Conservation (phyloP, 2,113 vertebrate genomes). For the Nesogale talazaci region DNA sequence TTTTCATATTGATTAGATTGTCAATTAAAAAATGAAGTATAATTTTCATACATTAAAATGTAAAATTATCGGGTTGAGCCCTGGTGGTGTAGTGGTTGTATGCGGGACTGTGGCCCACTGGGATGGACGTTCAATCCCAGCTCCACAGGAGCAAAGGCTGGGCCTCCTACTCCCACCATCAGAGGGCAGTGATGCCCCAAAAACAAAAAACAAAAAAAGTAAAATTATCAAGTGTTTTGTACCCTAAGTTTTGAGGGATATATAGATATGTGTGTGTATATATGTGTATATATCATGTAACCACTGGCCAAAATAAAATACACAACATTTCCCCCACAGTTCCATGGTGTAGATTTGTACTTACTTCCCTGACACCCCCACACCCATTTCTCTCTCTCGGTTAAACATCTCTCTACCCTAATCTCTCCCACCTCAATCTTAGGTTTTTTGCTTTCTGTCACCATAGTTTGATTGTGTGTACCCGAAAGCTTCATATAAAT, state of each 20-base stretch:
- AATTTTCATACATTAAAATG: constrained; percentile 40
- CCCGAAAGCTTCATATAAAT: neutral
- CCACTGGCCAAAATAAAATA: neutral
- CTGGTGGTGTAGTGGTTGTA: no score
- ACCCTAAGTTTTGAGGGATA: neutral
- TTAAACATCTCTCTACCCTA: neutral
- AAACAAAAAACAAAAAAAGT: no score
- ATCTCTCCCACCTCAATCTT: neutral
- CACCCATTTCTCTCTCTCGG: no score
- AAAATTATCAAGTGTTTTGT: neutral
- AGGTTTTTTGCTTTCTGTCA: neutral
- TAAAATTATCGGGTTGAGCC: no score
- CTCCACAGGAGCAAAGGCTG: no score
- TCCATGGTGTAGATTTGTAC: neutral
- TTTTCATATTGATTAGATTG: neutral
- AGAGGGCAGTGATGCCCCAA: no score
- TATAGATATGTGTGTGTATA: no score
- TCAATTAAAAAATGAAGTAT: constrained; percentile 22
- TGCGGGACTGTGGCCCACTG: no score
- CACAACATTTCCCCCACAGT: neutral
- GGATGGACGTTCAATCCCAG: no score
- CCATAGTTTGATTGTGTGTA: neutral
- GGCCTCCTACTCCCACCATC: no score
- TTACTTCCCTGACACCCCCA: neutral
- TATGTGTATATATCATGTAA: neutral